phyloP scores from a whole-genome alignment of 2,888 invertebrate species.

The Malthinus flaveolus region DNA sequence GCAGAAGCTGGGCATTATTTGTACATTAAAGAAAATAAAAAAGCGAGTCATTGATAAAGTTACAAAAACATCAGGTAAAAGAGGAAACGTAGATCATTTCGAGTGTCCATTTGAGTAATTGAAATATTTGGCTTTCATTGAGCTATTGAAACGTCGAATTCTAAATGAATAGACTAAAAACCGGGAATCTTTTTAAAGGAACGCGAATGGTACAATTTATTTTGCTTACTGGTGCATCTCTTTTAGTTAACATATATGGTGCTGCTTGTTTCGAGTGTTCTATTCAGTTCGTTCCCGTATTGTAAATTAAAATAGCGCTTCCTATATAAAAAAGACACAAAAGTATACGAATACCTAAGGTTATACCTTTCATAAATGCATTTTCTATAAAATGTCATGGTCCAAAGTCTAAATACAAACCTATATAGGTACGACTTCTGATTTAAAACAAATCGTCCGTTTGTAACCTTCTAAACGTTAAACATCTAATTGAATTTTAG shows the following conservation, averaged over 20 bases:
- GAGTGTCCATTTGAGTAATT: slow-evolving; percentile 55
- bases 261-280: slow-evolving; percentile 16
- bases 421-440: slow-evolving; percentile 33
- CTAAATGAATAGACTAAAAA: slow-evolving; percentile 47
- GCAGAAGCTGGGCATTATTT: slow-evolving; percentile 1
- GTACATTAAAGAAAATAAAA: slow-evolving; percentile 19
- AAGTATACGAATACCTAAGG: slow-evolving; percentile 34
- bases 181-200: slow-evolving; percentile 48
- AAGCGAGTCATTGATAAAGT: slow-evolving; percentile 19
- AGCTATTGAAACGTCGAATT: slow-evolving; percentile 53
- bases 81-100: slow-evolving; percentile 45
- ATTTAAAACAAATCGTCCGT: slow-evolving; percentile 43
- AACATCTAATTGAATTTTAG: not conserved
- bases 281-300: slow-evolving; percentile 16
- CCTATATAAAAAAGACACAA: slow-evolving; percentile 17
- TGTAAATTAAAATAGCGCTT: slow-evolving; percentile 23
- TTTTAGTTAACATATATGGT: slow-evolving; percentile 25
- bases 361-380: slow-evolving; percentile 48
- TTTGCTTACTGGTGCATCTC: slow-evolving; percentile 27
- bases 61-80: slow-evolving; percentile 36
- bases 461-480: slow-evolving; percentile 38
- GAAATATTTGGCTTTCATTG: slow-evolving; percentile 52
- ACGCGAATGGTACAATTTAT: slow-evolving; percentile 46
- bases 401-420: slow-evolving; percentile 43
- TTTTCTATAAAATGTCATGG: slow-evolving; percentile 50